Evolutionary conservation across 2,888 invertebrate species (phyloP).

Genomic region (Eledone cirrhosa): DNA sequence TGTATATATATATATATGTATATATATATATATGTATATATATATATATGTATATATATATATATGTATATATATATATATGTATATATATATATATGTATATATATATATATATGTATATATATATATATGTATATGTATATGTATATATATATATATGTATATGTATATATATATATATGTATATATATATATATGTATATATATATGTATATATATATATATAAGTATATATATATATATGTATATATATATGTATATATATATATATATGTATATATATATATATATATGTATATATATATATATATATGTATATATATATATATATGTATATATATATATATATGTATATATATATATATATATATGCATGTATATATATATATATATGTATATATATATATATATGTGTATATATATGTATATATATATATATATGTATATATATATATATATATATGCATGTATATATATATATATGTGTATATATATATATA

Average conservation of each 20-base stretch:
- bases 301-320: neutral
- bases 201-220: neutral
- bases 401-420: no score
- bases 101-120: neutral
- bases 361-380: no score
- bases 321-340: neutral
- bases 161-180: slow-evolving; percentile 20
- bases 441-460: no score
- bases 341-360: neutral
- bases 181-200: neutral
- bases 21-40: slow-evolving; percentile 6
- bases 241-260: neutral
- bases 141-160: neutral
- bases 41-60: neutral
- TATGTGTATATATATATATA: no score
- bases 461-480: no score
- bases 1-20: neutral
- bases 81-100: neutral
- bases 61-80: neutral
- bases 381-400: no score
- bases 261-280: neutral
- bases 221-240: neutral
- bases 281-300: neutral
- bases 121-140: neutral
- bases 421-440: no score